phyloP scores from a whole-genome alignment of 2,888 invertebrate species.

The Nomada flava region DNA sequence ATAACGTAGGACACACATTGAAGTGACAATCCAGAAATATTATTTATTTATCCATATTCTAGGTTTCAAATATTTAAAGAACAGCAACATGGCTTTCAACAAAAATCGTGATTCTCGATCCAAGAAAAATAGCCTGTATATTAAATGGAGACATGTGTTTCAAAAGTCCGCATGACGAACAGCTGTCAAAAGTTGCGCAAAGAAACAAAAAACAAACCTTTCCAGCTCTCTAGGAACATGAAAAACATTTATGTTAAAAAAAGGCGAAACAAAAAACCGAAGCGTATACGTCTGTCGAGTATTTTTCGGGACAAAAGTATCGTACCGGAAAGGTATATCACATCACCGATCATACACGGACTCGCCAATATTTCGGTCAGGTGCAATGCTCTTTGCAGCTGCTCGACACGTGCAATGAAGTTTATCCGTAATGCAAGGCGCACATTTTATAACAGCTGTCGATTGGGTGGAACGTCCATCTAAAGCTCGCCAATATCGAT shows the following conservation, averaged over 20 bases:
- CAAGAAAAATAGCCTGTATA: no score
- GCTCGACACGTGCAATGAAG: slow-evolving; percentile 21
- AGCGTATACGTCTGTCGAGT: background rate
- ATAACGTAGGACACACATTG: no score
- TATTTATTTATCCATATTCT: background rate
- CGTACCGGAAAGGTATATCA: background rate
- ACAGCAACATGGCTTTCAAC: no score
- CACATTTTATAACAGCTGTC: slow-evolving; percentile 42
- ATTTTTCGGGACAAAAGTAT: background rate
- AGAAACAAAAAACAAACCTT: no score
- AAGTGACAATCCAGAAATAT: background rate
- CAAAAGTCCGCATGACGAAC: no score
- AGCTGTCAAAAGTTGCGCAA: no score
- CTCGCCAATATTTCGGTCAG: slow-evolving; percentile 38
- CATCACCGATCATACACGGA: background rate
- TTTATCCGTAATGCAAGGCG: slow-evolving; percentile 30
- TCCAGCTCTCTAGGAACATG: no score
- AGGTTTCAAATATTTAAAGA: no score
- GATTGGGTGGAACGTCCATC: slow-evolving; percentile 26
- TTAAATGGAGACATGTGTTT: no score
- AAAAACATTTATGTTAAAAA: no score
- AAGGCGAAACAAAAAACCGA: background rate
- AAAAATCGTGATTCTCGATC: no score
- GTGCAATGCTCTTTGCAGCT: background rate
- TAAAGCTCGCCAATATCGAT: slow-evolving; percentile 20